A percentile compares a stretch with the other conserved stretches of the same genome.
Conservation (phyloP, 2,113 vertebrate genomes). For the Callospermophilus lateralis region DNA sequence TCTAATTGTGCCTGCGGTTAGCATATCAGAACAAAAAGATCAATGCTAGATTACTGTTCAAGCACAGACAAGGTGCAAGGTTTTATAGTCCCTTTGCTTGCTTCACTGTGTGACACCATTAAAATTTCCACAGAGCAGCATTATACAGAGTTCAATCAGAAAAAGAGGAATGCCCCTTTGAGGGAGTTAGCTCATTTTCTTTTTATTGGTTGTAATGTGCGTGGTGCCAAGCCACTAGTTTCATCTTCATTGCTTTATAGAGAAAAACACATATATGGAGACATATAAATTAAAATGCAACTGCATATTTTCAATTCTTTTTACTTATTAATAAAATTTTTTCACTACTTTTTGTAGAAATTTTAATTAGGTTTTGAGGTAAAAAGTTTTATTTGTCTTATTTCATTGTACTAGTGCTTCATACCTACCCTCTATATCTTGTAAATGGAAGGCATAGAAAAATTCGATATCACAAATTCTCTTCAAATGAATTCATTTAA, state of each 20-base stretch:
- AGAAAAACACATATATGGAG: constrained; percentile 38
- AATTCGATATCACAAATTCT: neutral
- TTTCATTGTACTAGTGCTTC: neutral
- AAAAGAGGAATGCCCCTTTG: constrained; percentile 58
- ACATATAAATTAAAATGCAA: constrained; percentile 58
- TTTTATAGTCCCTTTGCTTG: constrained; percentile 59
- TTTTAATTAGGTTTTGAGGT: neutral
- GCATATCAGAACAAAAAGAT: constrained; percentile 48
- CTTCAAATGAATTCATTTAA: neutral
- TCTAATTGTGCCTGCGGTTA: constrained; percentile 64
- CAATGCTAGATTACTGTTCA: constrained; percentile 53
- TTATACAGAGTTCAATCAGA: constrained; percentile 52
- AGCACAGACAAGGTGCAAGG: constrained; percentile 13
- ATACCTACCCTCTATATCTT: neutral
- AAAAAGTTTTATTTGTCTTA: constrained; percentile 32
- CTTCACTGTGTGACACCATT: constrained; percentile 66
- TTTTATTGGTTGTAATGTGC: constrained; percentile 64
- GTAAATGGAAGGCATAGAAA: neutral
- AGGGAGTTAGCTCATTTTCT: constrained; percentile 66
- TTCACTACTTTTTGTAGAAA: neutral
- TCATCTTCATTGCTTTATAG: constrained; percentile 36
- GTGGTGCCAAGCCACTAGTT: constrained; percentile 18
- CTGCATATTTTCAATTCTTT: neutral
- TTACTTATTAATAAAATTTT: neutral
- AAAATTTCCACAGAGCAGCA: constrained; percentile 70